A percentile compares a stretch with the other conserved stretches of the same genome.
Evolutionary conservation across 2,113 vertebrate species (phyloP).

Genomic region (Pygoscelis antarcticus): DNA sequence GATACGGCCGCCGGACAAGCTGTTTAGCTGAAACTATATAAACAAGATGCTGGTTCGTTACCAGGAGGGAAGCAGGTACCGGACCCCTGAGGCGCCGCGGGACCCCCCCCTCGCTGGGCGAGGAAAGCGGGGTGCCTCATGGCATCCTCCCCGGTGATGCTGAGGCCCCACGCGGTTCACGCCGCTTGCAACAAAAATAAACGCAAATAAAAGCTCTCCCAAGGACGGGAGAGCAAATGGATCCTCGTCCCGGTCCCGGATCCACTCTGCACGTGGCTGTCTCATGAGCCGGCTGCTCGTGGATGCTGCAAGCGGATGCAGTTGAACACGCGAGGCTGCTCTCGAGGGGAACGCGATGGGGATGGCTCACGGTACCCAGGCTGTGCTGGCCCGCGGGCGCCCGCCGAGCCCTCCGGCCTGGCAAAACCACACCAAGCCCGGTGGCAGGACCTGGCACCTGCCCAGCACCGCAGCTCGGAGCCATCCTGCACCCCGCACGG

Average conservation of each 20-base stretch:
- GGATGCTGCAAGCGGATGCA: background rate
- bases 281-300: fast-evolving
- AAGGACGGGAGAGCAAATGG: background rate
- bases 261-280: fast-evolving
- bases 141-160: background rate
- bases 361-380: background rate
- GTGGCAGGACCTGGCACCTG: background rate
- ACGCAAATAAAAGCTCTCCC: background rate
- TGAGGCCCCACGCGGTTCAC: background rate
- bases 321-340: background rate
- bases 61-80: background rate
- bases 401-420: background rate
- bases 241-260: background rate
- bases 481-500: background rate
- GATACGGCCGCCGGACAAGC: background rate
- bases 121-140: background rate
- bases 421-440: background rate
- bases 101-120: background rate
- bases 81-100: fast-evolving
- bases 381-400: background rate
- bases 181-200: background rate
- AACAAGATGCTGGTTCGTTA: background rate
- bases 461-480: background rate
- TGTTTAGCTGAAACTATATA: background rate
- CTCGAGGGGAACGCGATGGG: background rate